A percentile compares a stretch with the other conserved stretches of the same genome.
These are phyloP conservation scores for Gryon sp. DNA, from an alignment of 1,140 invertebrate genomes.

Conservation along the genomic window DNA sequence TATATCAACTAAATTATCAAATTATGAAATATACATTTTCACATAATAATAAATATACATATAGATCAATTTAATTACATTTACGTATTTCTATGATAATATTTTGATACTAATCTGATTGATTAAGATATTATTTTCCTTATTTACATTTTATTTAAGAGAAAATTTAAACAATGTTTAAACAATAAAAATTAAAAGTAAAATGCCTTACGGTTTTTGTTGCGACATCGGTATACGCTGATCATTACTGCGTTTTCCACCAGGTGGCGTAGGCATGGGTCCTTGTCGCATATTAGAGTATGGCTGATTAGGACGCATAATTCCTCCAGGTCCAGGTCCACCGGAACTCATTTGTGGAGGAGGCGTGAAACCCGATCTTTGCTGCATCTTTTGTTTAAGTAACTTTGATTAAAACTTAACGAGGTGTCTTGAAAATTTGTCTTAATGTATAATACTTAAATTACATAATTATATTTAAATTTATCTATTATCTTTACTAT, in stretches of 20 bases:
- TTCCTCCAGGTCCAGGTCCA: slow-evolving; percentile 79
- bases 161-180: slow-evolving; percentile 46
- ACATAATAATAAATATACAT: too few relatives aligned
- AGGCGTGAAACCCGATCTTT: slow-evolving; percentile 79
- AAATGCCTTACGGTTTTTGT: slow-evolving; percentile 82
- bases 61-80: too few relatives aligned
- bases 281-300: slow-evolving; percentile 82
- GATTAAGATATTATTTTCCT: too few relatives aligned
- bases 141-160: too few relatives aligned
- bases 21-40: too few relatives aligned
- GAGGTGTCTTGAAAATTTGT: slow-evolving; percentile 17
- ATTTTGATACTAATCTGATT: too few relatives aligned
- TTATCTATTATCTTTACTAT: not conserved
- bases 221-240: slow-evolving; percentile 82
- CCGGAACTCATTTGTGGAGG: slow-evolving; percentile 79
- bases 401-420: slow-evolving; percentile 43
- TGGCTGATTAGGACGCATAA: slow-evolving; percentile 81
- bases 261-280: slow-evolving; percentile 80
- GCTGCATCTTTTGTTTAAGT: slow-evolving; percentile 75
- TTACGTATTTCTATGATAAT: too few relatives aligned
- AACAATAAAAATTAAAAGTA: slow-evolving; percentile 35
- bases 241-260: slow-evolving; percentile 83
- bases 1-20: slow-evolving; percentile 36
- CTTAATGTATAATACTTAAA: not conserved
- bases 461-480: not conserved